Base-by-base conservation (phyloP, 2,797 vertebrate species). In the Cephalopachus bancanus region DNA sequence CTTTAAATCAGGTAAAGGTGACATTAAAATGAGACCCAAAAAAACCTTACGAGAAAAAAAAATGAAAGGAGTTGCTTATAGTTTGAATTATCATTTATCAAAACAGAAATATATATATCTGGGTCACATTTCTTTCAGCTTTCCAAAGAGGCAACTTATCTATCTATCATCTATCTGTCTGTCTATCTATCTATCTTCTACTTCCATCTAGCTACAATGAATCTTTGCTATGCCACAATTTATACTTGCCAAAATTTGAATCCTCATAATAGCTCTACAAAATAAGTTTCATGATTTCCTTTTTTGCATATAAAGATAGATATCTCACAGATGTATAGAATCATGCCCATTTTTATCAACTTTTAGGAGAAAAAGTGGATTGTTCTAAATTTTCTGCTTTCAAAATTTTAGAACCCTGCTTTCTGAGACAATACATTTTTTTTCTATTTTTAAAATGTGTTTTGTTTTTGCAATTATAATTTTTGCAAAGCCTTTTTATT, bases 401-500 rank as follows among this genome's bases (percentile, higher is more conserved):
- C 12, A 75, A 59, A 49, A 33, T 28, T n/a, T 75, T 53, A 71
- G 75, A 72, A 30, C 1, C 19, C 3, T 55, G 20, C 11, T n/a
- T 94, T 80, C 20, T 81, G 53, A 72, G 26, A 24, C 6, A 53
- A 33, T 0, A 2, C 0, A 49, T 7, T 22, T 24, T 37, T 83
- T 74, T 33, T 22, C n/a, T 71, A 62, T 53, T 86, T 69, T 86
- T 15, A 19, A 76, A 78, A 81, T 64, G 20, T 24, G 55, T 37
- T 10, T 60, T 59, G 24, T 69, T 83, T 89, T 11, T 28, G 7
- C 22, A 22, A 65, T 12, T 57, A 30, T 28, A 49, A 37, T 0
- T 9, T 30, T n/a, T 55, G 11, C 11, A 62, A 24, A 59, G 0
- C 1, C 3, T 1, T 53, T 53, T 64, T 71, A 2, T 20, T 5